Percentiles rank a stretch among this genome's conserved stretches.
Evolutionary conservation across 2,888 invertebrate genomes (phyloP).

Genomic region (Dugesia japonica): DNA sequence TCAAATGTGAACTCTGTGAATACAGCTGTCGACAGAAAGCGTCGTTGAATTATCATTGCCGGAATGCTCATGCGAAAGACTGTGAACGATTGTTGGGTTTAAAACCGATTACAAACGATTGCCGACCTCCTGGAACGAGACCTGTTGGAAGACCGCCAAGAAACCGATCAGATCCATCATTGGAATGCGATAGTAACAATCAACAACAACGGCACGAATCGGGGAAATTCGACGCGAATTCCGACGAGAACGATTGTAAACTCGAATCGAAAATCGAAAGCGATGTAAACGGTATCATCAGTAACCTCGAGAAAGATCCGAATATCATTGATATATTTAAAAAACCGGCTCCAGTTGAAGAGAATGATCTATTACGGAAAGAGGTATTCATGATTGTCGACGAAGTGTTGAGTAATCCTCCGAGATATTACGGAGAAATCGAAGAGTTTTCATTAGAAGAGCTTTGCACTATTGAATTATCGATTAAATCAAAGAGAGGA

Average conservation of each 20-base stretch:
- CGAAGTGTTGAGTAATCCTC: background rate
- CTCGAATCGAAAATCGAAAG: slow-evolving; percentile 32
- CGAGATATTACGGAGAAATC: background rate
- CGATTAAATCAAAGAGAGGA: slow-evolving; percentile 1
- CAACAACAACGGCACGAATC: background rate
- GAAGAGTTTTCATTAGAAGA: slow-evolving; percentile 7
- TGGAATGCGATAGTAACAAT: background rate
- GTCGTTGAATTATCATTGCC: slow-evolving; percentile 43
- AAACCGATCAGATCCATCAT: background rate
- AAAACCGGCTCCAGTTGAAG: slow-evolving; percentile 21
- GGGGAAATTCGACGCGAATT: background rate
- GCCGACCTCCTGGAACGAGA: slow-evolving; percentile 1
- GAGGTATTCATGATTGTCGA: background rate
- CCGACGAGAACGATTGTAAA: slow-evolving; percentile 12
- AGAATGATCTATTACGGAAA: background rate
- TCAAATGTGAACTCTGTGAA: slow-evolving; percentile 43
- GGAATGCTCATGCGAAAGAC: slow-evolving; percentile 35
- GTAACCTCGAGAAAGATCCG: slow-evolving; percentile 23
- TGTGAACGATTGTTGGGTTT: background rate
- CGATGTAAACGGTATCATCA: slow-evolving; percentile 22
- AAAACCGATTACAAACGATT: background rate
- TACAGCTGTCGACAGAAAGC: slow-evolving; percentile 44
- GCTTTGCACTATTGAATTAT: background rate
- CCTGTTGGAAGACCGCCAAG: slow-evolving; percentile 22
- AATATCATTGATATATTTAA: slow-evolving; percentile 20